Conservation (phyloP, 2,888 invertebrate species). For the Oithona nana region DNA sequence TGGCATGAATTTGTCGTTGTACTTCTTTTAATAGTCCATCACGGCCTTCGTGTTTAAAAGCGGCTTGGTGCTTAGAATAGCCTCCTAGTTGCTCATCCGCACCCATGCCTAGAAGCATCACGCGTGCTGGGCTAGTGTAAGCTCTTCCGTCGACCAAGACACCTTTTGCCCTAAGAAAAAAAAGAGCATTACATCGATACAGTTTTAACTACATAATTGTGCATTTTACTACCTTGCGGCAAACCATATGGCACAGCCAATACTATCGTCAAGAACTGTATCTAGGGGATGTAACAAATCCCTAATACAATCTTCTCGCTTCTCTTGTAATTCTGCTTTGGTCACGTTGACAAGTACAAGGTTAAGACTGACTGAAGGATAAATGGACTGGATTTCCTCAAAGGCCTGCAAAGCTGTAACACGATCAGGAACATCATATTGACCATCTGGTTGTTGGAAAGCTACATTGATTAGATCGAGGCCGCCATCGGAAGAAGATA, state of each 20-base stretch:
- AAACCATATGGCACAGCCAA: conserved; percentile 90
- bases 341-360: conserved; percentile 41
- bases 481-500: no score
- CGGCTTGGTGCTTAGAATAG: conserved; percentile 66
- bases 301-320: conserved; percentile 40
- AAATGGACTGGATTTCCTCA: conserved; percentile 39
- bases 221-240: conserved; percentile 43
- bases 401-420: conserved; percentile 51
- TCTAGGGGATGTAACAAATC: conserved; percentile 64
- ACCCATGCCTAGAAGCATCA: conserved; percentile 72
- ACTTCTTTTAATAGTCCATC: conserved; percentile 41
- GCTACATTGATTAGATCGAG: conserved; percentile 92
- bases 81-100: conserved; percentile 95
- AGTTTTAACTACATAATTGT: neutral
- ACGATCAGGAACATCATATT: conserved; percentile 55
- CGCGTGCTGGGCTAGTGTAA: conserved; percentile 31
- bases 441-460: conserved; percentile 35
- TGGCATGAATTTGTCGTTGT: conserved; percentile 56
- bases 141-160: no score
- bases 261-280: conserved; percentile 82
- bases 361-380: conserved; percentile 16
- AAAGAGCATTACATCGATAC: neutral
- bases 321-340: conserved; percentile 40
- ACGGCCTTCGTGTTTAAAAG: conserved; percentile 29
- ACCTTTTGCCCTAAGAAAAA: no score